Percentiles rank a stretch among this genome's conserved stretches.
Conservation (phyloP, 1,140 invertebrate genomes). For the Drosophila nigrodunni region DNA sequence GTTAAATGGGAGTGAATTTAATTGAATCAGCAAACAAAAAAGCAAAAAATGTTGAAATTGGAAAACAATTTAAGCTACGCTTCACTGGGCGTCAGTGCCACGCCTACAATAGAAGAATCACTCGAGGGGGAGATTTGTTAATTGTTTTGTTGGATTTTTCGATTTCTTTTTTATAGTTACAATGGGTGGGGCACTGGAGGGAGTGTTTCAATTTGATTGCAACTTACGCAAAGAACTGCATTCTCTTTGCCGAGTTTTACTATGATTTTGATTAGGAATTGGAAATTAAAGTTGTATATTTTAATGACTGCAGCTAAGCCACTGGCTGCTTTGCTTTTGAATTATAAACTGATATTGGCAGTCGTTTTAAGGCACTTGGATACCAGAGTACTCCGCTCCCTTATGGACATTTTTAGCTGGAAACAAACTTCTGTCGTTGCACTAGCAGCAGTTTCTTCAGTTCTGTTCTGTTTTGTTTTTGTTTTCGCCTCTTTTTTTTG, state of each 20-base stretch:
- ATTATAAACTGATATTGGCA: slow-evolving; percentile 37
- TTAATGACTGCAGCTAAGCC: slow-evolving; percentile 3
- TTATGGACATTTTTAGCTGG: slow-evolving; percentile 23
- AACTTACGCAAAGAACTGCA: slow-evolving; percentile 74
- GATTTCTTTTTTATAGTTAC: slow-evolving; percentile 41
- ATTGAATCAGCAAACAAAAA: slow-evolving; percentile 50
- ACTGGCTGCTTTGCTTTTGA: slow-evolving; percentile 23
- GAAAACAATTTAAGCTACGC: slow-evolving; percentile 41
- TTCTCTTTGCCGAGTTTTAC: slow-evolving; percentile 20
- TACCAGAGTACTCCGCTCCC: neutral
- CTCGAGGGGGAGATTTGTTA: slow-evolving; percentile 28
- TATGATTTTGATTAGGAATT: neutral
- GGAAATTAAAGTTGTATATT: neutral
- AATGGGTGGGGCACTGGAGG: no score
- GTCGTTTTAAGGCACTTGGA: slow-evolving; percentile 19
- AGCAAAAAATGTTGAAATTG: slow-evolving; percentile 29
- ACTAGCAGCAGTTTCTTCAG: slow-evolving; percentile 30
- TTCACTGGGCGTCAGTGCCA: slow-evolving; percentile 24
- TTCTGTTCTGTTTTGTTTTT: slow-evolving; percentile 10
- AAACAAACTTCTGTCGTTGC: slow-evolving; percentile 25
- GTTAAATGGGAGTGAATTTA: slow-evolving; percentile 27
- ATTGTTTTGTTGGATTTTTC: slow-evolving; percentile 24
- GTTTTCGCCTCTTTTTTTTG: neutral
- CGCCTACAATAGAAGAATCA: neutral
- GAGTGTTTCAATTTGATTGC: slow-evolving; percentile 1